phyloP scores from a whole-genome alignment of 2,113 vertebrate genomes.

The Callaeas wilsoni region DNA sequence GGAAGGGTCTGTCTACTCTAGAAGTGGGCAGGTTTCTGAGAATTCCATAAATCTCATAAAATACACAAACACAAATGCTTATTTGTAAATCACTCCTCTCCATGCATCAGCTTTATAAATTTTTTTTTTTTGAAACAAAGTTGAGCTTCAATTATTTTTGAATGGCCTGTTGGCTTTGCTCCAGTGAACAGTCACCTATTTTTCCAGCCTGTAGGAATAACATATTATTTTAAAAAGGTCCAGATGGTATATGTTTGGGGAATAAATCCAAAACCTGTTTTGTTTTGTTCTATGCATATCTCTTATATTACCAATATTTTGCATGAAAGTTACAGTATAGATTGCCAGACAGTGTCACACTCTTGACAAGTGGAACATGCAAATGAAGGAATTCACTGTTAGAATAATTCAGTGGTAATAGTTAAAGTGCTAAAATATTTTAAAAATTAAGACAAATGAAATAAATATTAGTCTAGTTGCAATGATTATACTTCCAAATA shows the following conservation, averaged over 20 bases:
- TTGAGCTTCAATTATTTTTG: neutral
- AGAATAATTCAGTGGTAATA: neutral
- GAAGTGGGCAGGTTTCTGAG: neutral
- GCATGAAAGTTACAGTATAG: neutral
- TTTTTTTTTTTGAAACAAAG: neutral
- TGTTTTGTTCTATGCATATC: neutral
- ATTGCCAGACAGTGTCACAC: neutral
- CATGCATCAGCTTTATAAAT: neutral
- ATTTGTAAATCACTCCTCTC: neutral
- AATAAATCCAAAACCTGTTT: neutral
- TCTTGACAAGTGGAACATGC: neutral
- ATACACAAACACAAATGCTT: neutral
- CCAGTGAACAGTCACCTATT: neutral
- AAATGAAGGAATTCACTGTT: neutral
- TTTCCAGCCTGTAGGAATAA: neutral
- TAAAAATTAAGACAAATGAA: neutral
- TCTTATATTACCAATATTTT: neutral
- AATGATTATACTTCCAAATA: neutral
- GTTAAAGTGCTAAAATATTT: neutral
- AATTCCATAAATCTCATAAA: neutral
- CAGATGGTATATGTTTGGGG: neutral
- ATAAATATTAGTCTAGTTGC: neutral
- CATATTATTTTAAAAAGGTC: neutral
- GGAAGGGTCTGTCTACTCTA: fast-evolving
- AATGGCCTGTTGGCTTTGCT: neutral